phyloP scores from a whole-genome alignment of 2,888 invertebrate genomes.

The Leptopterna dolabrata region DNA sequence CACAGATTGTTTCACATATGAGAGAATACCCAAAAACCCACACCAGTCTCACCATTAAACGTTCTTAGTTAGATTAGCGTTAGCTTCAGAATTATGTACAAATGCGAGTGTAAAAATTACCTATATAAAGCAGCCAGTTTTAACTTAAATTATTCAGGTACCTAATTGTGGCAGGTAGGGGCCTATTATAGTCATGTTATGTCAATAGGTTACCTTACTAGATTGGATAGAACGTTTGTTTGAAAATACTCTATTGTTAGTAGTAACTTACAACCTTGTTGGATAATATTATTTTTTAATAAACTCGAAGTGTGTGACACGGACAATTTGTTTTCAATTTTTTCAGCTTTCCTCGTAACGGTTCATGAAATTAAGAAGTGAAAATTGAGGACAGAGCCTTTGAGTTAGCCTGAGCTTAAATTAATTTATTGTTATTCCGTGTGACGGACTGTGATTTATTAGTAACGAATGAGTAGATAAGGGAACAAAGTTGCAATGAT shows the following conservation, averaged over 20 bases:
- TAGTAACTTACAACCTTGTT: background rate
- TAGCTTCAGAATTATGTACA: background rate
- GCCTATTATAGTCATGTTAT: background rate
- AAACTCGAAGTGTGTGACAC: background rate
- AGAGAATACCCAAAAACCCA: too few species aligned
- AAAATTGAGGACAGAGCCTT: too few species aligned
- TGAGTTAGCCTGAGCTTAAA: too few species aligned
- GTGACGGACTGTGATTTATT: too few species aligned
- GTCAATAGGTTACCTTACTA: background rate
- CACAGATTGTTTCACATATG: too few species aligned
- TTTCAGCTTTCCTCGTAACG: background rate
- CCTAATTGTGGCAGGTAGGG: background rate
- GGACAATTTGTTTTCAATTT: background rate
- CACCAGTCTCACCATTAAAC: too few species aligned
- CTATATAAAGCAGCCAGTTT: background rate
- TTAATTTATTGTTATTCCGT: too few species aligned
- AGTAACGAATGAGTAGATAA: too few species aligned
- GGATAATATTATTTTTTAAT: background rate
- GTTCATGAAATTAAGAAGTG: too few species aligned
- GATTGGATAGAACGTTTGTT: background rate
- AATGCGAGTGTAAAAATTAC: background rate
- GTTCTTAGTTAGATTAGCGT: background rate
- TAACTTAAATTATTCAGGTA: background rate
- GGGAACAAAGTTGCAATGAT: too few species aligned
- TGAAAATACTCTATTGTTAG: background rate